A percentile compares a stretch with the other conserved stretches of the same genome.
Evolutionary conservation across 2,113 vertebrate genomes (phyloP).

Genomic region (Chloropsis hardwickii): DNA sequence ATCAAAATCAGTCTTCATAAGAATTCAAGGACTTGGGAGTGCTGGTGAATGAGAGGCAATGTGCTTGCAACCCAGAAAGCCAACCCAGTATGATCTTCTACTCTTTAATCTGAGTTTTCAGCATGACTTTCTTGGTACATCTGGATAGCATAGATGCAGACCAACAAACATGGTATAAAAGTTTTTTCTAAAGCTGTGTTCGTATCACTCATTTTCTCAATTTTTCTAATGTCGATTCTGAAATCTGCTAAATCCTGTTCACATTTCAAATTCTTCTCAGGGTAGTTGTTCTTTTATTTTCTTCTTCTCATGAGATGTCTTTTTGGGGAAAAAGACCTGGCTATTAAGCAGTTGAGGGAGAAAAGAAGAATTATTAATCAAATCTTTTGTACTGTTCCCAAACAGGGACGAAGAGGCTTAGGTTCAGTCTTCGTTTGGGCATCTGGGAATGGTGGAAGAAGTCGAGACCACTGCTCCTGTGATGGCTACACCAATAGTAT

Average conservation of each 20-base stretch:
- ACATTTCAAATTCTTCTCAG: not conserved
- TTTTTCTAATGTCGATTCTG: not conserved
- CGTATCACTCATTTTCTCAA: not conserved
- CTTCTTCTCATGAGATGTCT: not conserved
- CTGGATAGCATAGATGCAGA: not conserved
- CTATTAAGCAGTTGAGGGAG: not conserved
- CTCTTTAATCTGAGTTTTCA: not conserved
- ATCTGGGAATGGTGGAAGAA: constrained; percentile 95
- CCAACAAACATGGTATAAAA: not conserved
- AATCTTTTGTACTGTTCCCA: constrained; percentile 20
- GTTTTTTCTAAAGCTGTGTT: not conserved
- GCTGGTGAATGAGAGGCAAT: not conserved
- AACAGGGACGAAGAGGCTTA: constrained; percentile 90
- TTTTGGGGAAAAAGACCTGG: accelerated
- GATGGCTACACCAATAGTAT: constrained; percentile 99
- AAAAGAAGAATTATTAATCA: not conserved
- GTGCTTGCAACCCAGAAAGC: not conserved
- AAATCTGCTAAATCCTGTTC: not conserved
- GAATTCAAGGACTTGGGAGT: not conserved
- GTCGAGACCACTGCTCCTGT: constrained; percentile 96
- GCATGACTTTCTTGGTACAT: not conserved
- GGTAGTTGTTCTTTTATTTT: not conserved
- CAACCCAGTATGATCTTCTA: not conserved
- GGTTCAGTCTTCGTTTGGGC: constrained; percentile 99
- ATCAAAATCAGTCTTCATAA: not conserved